Conservation (phyloP, 2,113 vertebrate species). For the Cyprinodon tularosa region DNA sequence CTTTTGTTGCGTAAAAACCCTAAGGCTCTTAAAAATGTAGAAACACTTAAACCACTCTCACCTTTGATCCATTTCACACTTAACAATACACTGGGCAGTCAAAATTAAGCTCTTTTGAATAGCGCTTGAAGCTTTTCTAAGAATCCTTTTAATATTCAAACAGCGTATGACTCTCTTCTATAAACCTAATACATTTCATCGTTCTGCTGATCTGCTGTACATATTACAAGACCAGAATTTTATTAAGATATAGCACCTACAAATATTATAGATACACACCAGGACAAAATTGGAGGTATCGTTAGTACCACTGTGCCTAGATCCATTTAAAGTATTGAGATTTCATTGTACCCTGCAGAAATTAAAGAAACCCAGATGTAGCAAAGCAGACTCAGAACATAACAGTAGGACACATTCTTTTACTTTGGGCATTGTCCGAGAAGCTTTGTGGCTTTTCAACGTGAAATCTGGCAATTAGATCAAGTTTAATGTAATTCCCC, state of each 20-base stretch:
- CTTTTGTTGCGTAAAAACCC: constrained; percentile 25
- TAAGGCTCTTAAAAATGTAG: constrained; percentile 5
- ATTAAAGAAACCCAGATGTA: too few species aligned
- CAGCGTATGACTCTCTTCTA: constrained; percentile 25
- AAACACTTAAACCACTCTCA: constrained; percentile 38
- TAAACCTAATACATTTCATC: constrained; percentile 20
- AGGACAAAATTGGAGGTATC: not conserved
- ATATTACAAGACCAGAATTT: not conserved
- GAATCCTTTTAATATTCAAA: constrained; percentile 32
- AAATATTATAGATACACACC: not conserved
- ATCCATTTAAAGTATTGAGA: too few species aligned
- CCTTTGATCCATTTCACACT: constrained; percentile 23
- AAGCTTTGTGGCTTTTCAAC: too few species aligned
- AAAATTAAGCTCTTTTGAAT: constrained; percentile 8
- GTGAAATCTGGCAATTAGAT: too few species aligned
- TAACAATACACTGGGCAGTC: constrained; percentile 20
- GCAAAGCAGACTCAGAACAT: too few species aligned
- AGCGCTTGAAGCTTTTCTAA: constrained; percentile 22
- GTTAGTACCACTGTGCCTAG: too few species aligned
- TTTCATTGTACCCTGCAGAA: too few species aligned
- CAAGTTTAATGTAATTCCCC: too few species aligned
- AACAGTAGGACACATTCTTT: too few species aligned
- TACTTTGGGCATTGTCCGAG: too few species aligned
- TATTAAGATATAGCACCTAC: not conserved
- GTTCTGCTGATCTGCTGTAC: constrained; percentile 3